A percentile compares a stretch with the other conserved stretches of the same genome.
phyloP scores from a whole-genome alignment of 1,140 invertebrate species.

The Meloidogyne exigua region DNA sequence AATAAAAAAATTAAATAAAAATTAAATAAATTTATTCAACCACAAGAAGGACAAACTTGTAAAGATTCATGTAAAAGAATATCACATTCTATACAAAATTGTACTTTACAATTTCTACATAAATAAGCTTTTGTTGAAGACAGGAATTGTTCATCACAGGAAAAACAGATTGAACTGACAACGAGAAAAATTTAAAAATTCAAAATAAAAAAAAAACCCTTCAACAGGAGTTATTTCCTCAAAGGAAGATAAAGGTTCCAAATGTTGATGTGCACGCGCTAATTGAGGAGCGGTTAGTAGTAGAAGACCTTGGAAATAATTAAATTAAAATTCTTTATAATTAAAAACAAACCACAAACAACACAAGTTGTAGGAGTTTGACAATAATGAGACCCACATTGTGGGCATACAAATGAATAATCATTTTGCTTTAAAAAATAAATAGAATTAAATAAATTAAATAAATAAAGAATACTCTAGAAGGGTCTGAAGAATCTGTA shows the following conservation, averaged over 20 bases:
- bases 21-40: constrained; percentile 13
- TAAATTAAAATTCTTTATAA: not conserved
- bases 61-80: constrained; percentile 39
- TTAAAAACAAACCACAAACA: constrained; percentile 29
- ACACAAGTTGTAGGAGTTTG: constrained; percentile 38
- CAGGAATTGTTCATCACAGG: constrained; percentile 24
- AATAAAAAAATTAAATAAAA: not conserved
- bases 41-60: constrained; percentile 39
- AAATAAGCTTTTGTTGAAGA: constrained; percentile 19
- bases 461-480: not conserved
- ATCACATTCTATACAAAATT: constrained; percentile 41
- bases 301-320: constrained; percentile 1
- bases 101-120: constrained; percentile 24
- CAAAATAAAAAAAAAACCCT: constrained; percentile 23
- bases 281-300: constrained; percentile 40
- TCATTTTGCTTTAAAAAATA: constrained; percentile 2
- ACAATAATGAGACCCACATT: constrained; percentile 35
- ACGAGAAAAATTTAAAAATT: not conserved
- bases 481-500: not conserved
- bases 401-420: constrained; percentile 30
- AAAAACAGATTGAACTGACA: constrained; percentile 27
- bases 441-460: constrained; percentile 5
- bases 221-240: not conserved
- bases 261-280: constrained; percentile 38
- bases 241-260: constrained; percentile 32